These are phyloP conservation scores for Myodes glareolus DNA, from an alignment of 2,113 vertebrate genomes.

Conservation along the genomic window DNA sequence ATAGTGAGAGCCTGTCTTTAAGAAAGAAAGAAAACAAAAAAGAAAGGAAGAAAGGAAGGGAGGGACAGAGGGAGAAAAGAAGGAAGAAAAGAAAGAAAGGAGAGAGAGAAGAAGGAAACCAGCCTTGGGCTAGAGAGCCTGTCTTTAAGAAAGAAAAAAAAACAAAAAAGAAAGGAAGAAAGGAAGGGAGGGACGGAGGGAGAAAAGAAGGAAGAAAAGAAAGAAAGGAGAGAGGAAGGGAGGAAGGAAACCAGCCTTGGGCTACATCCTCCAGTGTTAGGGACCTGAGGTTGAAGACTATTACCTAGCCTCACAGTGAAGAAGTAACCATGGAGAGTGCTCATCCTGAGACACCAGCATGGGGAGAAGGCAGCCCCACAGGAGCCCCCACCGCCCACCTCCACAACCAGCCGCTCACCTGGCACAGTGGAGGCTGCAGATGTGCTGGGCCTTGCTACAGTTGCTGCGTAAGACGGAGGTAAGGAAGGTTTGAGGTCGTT, in stretches of 20 bases:
- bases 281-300: neutral
- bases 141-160: no score
- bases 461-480: slow-evolving; percentile 94
- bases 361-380: fast-evolving
- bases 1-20: neutral
- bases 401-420: slow-evolving; percentile 81
- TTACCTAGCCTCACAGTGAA: neutral
- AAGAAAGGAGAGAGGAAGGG: neutral
- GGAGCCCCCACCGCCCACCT: fast-evolving
- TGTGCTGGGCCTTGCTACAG: slow-evolving; percentile 91
- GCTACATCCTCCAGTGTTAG: neutral
- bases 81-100: neutral
- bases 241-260: fast-evolving
- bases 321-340: fast-evolving
- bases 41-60: neutral
- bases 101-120: neutral
- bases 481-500: slow-evolving; percentile 81
- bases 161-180: neutral
- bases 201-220: neutral
- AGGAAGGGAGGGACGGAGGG: neutral
- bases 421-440: slow-evolving; percentile 90
- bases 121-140: no score
- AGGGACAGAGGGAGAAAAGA: no score
- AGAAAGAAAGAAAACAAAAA: neutral
- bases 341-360: fast-evolving